A percentile compares a stretch with the other conserved stretches of the same genome.
Evolutionary conservation across 2,797 vertebrate genomes (phyloP).

Genomic region (Steatocranus sp.): DNA sequence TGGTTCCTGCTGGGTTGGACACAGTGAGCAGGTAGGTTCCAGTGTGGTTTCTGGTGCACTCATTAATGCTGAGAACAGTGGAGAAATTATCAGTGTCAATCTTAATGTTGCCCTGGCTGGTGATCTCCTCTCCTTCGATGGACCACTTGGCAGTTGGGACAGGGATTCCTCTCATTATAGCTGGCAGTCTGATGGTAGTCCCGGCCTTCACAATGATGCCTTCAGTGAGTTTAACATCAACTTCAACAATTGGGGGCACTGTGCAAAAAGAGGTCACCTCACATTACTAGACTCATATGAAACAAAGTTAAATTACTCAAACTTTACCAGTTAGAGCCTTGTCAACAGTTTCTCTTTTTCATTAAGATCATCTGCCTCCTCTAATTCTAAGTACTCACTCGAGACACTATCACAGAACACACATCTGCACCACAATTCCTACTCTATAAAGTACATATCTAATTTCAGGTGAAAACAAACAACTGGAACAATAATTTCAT

Average conservation of each 20-base stretch:
- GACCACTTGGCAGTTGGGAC: slow-evolving; percentile 91
- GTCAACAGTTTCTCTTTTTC: background rate
- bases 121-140: slow-evolving; percentile 87
- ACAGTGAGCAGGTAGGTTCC: slow-evolving; percentile 94
- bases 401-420: background rate
- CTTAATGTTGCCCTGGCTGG: slow-evolving; percentile 83
- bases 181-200: slow-evolving; percentile 92
- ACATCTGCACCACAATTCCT: background rate
- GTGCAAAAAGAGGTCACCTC: background rate
- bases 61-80: slow-evolving; percentile 90
- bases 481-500: background rate
- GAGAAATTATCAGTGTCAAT: slow-evolving; percentile 93
- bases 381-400: background rate
- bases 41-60: slow-evolving; percentile 89
- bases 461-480: background rate
- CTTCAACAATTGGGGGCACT: slow-evolving; percentile 91
- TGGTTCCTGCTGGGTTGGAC: slow-evolving; percentile 92
- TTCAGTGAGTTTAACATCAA: slow-evolving; percentile 94
- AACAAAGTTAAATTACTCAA: background rate
- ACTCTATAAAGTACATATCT: background rate
- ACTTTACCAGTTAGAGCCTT: background rate
- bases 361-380: background rate
- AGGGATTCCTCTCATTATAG: slow-evolving; percentile 95
- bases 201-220: slow-evolving; percentile 96
- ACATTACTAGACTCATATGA: background rate